Evolutionary conservation across 2,888 invertebrate species (phyloP).

Genomic region (Acronicta leporina): DNA sequence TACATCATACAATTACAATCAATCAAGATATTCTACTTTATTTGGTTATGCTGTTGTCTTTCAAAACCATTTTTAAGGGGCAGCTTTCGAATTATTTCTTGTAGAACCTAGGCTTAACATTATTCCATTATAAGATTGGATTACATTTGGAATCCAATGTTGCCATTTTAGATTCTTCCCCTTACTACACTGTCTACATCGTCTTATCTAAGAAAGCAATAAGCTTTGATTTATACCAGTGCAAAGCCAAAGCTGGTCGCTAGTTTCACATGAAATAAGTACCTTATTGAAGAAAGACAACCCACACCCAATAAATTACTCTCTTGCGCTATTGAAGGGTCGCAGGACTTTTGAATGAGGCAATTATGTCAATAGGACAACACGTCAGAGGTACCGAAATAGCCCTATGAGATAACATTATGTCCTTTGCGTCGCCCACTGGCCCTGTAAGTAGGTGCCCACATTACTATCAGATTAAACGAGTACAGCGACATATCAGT

Average conservation of each 20-base stretch:
- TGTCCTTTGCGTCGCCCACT: constrained; percentile 45
- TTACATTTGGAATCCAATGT: too few species aligned
- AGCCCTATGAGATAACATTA: constrained; percentile 37
- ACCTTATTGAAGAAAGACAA: too few species aligned
- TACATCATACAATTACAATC: constrained; percentile 35
- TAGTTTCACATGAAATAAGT: too few species aligned
- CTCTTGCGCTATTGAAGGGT: background rate
- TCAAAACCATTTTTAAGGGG: constrained; percentile 11
- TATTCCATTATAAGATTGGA: too few species aligned
- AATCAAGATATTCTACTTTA: constrained; percentile 28
- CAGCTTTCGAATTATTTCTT: too few species aligned
- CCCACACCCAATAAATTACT: background rate
- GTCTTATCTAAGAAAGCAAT: too few species aligned
- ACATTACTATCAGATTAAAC: constrained; percentile 32
- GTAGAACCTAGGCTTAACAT: too few species aligned
- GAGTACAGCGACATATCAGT: constrained; percentile 22
- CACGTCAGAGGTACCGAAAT: constrained; percentile 37
- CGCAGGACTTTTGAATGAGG: constrained; percentile 24
- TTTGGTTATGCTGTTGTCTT: constrained; percentile 10
- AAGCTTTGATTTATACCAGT: too few species aligned
- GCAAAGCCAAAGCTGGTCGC: too few species aligned
- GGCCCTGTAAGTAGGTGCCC: constrained; percentile 36
- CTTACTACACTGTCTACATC: too few species aligned
- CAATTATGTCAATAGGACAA: constrained; percentile 34
- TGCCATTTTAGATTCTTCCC: too few species aligned